A percentile compares a stretch with the other conserved stretches of the same genome.
These are phyloP conservation scores for Cecidostiba fungosa DNA, from an alignment of 2,888 invertebrate genomes.

Conservation along the genomic window DNA sequence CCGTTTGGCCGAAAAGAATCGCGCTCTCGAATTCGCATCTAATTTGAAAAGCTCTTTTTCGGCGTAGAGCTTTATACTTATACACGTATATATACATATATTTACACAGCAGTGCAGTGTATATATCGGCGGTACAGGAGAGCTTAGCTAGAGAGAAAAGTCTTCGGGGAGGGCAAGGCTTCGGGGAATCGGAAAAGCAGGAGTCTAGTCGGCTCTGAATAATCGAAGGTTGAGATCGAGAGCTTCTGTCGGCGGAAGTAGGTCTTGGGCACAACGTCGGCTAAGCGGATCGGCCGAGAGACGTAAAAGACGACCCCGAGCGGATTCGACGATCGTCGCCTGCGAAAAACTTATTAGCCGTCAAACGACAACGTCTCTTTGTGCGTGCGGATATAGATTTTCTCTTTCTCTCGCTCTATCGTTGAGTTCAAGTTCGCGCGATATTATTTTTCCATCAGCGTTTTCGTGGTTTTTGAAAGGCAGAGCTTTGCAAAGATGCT, in stretches of 20 bases:
- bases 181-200: background rate
- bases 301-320: background rate
- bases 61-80: background rate
- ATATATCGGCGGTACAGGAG: background rate
- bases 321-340: background rate
- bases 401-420: background rate
- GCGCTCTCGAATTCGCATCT: background rate
- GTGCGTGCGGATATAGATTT: background rate
- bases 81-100: background rate
- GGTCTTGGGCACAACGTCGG: background rate
- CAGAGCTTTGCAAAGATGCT: background rate
- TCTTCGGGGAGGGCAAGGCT: background rate
- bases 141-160: background rate
- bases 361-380: background rate
- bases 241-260: background rate
- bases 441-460: background rate
- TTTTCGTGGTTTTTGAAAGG: background rate
- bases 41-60: background rate
- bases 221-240: conserved; percentile 44
- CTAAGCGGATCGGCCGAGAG: conserved; percentile 27
- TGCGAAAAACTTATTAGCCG: background rate
- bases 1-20: background rate
- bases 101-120: background rate
- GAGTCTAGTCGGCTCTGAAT: conserved; percentile 16
- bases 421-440: background rate